These are phyloP conservation scores for Leptonema lineaticorne DNA, from an alignment of 1,140 invertebrate species.

Conservation along the genomic window DNA sequence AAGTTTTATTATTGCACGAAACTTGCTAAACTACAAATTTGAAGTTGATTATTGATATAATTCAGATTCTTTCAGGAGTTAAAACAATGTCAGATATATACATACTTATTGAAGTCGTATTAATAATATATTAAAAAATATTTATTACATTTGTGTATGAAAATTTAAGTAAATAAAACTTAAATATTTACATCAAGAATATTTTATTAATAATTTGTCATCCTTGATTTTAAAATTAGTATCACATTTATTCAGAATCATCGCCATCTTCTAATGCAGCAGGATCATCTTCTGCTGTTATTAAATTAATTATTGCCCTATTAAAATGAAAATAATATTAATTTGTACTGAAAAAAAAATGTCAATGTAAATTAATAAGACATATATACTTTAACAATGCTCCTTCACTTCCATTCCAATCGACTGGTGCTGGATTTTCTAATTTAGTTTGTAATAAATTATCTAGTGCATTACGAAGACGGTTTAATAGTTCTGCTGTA, in stretches of 20 bases:
- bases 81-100: too few relatives aligned
- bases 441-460: conserved; percentile 32
- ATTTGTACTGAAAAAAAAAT: neutral
- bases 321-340: neutral
- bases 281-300: conserved; percentile 35
- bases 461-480: conserved; percentile 28
- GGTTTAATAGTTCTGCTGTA: conserved; percentile 17
- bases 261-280: neutral
- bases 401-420: conserved; percentile 33
- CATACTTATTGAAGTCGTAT: too few relatives aligned
- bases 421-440: conserved; percentile 31
- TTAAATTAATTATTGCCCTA: conserved; percentile 38
- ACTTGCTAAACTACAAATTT: too few relatives aligned
- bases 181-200: too few relatives aligned
- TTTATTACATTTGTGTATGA: too few relatives aligned
- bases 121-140: too few relatives aligned
- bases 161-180: too few relatives aligned
- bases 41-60: too few relatives aligned
- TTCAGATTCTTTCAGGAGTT: too few relatives aligned
- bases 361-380: neutral
- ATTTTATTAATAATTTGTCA: too few relatives aligned
- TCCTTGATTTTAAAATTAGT: neutral
- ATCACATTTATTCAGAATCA: conserved; percentile 2
- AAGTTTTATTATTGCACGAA: too few relatives aligned
- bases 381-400: conserved; percentile 24